Conservation (phyloP, 2,888 invertebrate genomes). For the Pheosia tremula region DNA sequence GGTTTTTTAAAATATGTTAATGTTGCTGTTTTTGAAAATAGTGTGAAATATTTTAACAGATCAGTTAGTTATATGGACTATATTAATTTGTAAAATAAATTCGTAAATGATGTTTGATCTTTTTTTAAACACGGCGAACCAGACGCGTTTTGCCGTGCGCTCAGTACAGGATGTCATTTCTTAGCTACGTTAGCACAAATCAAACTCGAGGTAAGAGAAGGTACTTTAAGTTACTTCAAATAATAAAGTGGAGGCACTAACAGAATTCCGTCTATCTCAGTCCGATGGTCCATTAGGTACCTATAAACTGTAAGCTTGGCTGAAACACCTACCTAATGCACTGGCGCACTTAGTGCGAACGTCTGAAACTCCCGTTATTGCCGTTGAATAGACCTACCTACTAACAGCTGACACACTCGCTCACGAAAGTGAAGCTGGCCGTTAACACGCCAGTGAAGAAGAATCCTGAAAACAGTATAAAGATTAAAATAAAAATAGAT, state of each 20-base stretch:
- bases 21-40: too few species aligned
- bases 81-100: too few species aligned
- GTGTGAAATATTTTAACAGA: too few species aligned
- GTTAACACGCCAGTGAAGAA: constrained; percentile 4
- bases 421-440: constrained; percentile 1
- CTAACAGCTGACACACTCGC: constrained; percentile 3
- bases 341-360: not conserved
- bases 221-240: not conserved
- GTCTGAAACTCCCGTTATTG: not conserved
- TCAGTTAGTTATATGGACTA: too few species aligned
- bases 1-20: too few species aligned
- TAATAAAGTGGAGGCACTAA: not conserved
- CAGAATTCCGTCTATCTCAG: not conserved
- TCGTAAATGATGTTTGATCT: too few species aligned
- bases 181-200: too few species aligned
- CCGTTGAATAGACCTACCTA: too few species aligned
- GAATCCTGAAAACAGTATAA: not conserved
- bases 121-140: too few species aligned
- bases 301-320: not conserved
- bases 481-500: constrained; percentile 10
- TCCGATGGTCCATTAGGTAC: not conserved
- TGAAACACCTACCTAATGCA: not conserved
- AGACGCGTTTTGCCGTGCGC: too few species aligned
- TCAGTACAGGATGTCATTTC: too few species aligned
- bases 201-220: too few species aligned